Evolutionary conservation across 2,888 invertebrate species (phyloP).

Genomic region (Dryadula phaetusa): DNA sequence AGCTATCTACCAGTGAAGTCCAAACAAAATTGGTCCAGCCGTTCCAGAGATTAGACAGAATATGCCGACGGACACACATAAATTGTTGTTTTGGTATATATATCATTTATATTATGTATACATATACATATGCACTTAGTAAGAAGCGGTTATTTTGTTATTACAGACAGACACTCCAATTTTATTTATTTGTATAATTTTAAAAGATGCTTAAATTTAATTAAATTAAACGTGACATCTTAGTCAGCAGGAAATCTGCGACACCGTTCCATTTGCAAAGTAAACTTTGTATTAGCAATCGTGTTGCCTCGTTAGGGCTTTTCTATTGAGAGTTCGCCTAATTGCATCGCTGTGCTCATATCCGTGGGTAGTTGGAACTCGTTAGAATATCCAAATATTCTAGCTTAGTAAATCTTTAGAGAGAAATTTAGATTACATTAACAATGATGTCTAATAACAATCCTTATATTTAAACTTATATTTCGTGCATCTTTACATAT

Average conservation of each 20-base stretch:
- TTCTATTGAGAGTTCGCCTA: constrained; percentile 33
- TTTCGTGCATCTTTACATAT: too few species aligned
- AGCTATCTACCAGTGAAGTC: too few species aligned
- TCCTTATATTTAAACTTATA: too few species aligned
- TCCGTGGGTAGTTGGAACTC: constrained; percentile 23
- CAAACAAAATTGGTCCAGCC: too few species aligned
- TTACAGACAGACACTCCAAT: too few species aligned
- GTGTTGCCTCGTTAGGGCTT: constrained; percentile 37
- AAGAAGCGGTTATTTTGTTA: too few species aligned
- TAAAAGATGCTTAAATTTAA: constrained; percentile 29
- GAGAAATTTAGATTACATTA: not conserved
- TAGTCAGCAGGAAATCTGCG: constrained; percentile 33
- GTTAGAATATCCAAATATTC: constrained; percentile 20
- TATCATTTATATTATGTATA: too few species aligned
- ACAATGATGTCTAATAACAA: not conserved
- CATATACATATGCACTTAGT: too few species aligned
- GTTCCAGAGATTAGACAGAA: too few species aligned
- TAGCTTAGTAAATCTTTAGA: not conserved
- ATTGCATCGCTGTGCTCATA: constrained; percentile 29
- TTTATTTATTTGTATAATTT: too few species aligned
- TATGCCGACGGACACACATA: too few species aligned
- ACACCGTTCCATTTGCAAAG: constrained; percentile 44
- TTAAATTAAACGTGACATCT: constrained; percentile 7
- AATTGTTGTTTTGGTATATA: too few species aligned
- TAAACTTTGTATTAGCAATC: constrained; percentile 45